Conservation (phyloP, 2,113 vertebrate species). For the Bettongia penicillata region DNA sequence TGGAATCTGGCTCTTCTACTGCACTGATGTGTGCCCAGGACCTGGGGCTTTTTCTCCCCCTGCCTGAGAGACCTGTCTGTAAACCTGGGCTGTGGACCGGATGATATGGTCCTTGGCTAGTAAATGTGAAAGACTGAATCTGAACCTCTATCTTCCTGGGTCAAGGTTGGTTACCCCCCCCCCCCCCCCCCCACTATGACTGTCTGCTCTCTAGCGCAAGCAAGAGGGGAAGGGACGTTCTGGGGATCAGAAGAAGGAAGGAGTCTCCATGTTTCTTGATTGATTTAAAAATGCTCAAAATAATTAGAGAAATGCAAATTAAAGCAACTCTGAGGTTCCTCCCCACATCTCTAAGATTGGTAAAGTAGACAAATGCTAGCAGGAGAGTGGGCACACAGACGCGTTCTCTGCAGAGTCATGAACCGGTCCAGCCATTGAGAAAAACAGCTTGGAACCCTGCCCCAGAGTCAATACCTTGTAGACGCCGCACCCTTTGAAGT, state of each 20-base stretch:
- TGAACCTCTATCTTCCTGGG: neutral
- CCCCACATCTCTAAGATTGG: no score
- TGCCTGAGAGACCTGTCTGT: neutral
- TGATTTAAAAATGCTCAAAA: neutral
- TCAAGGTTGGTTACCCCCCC: no score
- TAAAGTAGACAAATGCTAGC: neutral
- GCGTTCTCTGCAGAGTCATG: accelerated
- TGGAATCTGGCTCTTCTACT: no score
- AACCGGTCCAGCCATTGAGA: neutral
- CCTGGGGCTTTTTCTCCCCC: neutral
- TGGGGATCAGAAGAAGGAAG: no score
- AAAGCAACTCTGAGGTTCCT: neutral
- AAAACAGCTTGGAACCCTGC: neutral
- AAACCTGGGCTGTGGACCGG: no score
- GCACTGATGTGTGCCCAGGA: no score
- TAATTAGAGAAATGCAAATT: neutral
- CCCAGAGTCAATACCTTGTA: neutral
- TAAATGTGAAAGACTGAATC: neutral
- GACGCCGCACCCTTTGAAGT: neutral
- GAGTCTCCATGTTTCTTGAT: no score
- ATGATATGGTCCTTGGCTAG: no score
- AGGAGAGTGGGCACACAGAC: no score
- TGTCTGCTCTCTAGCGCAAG: no score
- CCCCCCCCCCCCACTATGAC: no score
- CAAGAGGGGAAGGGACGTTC: neutral